phyloP scores from a whole-genome alignment of 2,888 invertebrate genomes.

The Linnaemya tessellans region DNA sequence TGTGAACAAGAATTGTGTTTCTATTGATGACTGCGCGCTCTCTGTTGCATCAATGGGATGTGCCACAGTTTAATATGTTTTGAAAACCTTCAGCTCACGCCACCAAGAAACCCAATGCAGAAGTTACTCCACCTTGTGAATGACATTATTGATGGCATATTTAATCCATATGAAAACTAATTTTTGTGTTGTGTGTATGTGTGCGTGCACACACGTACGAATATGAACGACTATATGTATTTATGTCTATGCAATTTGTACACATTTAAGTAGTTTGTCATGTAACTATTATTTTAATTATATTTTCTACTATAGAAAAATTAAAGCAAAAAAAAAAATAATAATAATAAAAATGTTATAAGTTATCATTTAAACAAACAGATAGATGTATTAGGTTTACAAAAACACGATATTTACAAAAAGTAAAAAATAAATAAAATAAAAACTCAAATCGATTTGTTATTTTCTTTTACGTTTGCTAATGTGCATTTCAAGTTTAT shows the following conservation, averaged over 20 bases:
- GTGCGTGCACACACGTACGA: background rate
- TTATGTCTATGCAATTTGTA: conserved; percentile 3
- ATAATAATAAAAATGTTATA: conserved; percentile 49
- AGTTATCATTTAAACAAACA: conserved; percentile 18
- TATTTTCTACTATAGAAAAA: background rate
- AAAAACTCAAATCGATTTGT: conserved; percentile 27
- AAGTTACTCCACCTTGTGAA: too few species aligned
- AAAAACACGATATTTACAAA: conserved; percentile 52
- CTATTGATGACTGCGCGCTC: too few species aligned
- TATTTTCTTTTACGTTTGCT: background rate
- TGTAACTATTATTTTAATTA: conserved; percentile 34
- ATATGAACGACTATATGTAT: background rate
- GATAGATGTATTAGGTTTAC: conserved; percentile 40
- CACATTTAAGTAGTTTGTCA: conserved; percentile 36
- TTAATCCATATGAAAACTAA: too few species aligned
- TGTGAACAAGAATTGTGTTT: too few species aligned
- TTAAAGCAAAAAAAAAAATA: too few species aligned
- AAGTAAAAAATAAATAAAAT: conserved; percentile 26
- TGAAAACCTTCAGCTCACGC: too few species aligned
- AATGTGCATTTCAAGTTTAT: background rate
- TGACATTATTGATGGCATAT: too few species aligned
- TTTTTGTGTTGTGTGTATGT: background rate
- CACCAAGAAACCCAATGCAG: too few species aligned
- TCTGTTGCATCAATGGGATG: too few species aligned
- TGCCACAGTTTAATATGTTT: too few species aligned